These are phyloP conservation scores for Acronicta aceris DNA, from an alignment of 2,888 invertebrate species.

Conservation along the genomic window DNA sequence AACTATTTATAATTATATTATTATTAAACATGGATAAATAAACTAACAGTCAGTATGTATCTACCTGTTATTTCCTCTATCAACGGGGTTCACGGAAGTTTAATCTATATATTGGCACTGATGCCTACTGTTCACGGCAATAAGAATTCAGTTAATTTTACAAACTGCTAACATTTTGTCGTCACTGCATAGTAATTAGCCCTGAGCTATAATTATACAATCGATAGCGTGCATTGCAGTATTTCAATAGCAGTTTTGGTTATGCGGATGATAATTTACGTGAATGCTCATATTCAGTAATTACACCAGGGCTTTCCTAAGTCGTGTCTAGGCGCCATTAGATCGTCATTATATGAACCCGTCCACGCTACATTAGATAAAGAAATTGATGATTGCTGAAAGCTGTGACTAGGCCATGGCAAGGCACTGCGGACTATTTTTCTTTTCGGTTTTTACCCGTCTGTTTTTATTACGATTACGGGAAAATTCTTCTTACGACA, in stretches of 20 bases:
- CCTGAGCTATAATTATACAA: slow-evolving; percentile 38
- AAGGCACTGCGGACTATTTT: no score
- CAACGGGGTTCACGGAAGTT: slow-evolving; percentile 18
- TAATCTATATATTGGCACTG: neutral
- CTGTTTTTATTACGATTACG: no score
- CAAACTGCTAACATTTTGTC: slow-evolving; percentile 11
- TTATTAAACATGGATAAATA: slow-evolving; percentile 6
- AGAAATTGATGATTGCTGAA: neutral
- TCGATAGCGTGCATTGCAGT: slow-evolving; percentile 57
- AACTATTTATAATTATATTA: no score
- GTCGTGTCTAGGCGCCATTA: neutral
- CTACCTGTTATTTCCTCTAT: slow-evolving; percentile 21
- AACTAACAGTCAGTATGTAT: neutral
- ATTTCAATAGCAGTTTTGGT: slow-evolving; percentile 17
- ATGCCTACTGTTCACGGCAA: neutral
- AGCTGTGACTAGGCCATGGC: no score
- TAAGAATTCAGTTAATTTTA: slow-evolving; percentile 5
- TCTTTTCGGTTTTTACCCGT: no score
- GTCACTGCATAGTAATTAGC: slow-evolving; percentile 11
- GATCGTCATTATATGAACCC: neutral
- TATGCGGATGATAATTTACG: slow-evolving; percentile 15
- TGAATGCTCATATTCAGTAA: slow-evolving; percentile 3
- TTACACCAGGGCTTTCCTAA: neutral
- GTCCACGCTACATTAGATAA: neutral
- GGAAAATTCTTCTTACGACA: no score